Evolutionary conservation across 2,113 vertebrate genomes (phyloP), one percentile per base, ranked within the genome.

Genomic region (Proterorhinus semilunaris): DNA sequence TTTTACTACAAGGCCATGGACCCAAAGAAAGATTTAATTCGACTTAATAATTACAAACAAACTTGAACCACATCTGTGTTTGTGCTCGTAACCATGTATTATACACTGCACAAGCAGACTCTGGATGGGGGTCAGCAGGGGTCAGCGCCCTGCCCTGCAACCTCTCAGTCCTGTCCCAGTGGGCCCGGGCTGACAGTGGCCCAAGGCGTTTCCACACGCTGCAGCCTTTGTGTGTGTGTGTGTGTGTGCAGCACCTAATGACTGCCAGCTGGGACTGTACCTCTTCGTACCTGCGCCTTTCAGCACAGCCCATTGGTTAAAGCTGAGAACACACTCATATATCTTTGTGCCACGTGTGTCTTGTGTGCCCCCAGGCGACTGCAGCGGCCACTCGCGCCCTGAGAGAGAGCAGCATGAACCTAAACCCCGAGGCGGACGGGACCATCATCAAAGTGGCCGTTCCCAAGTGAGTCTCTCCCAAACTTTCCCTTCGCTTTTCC

Each of bases 401-500:
- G 85, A 94, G 93, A 93, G 95, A 98, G 88, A 95, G 95, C 81
- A 94, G 94, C 89, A 97, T 99, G 96, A 96, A 96, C 92, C 92
- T 99, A 84, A 98, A 97, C 92, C 98, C 97, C 49, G 96, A 98
- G 91, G 93, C 94, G 82, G 96, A 99, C 15, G 96, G 96, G 81
- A 92, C 88, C 0, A 79, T 98, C 87, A 96, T 99, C 91, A 96
- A 92, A 83, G 95, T 99, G 76, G 94, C 97, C 4, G 77, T 98
- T 87, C 97, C 98, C 59, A 96, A 93, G 97, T 99, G 92, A 98
- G 97, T 95, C 17, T 3, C 45, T 12, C 62, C 43, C 62, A 45
- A 55, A 47, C 58, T 63, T 48, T 63, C 44, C 64, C 49, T 43
- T 52, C 45, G 36, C 36, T 63, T 63, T 21, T 48, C n/a, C 62